phyloP scores from a whole-genome alignment of 1,140 invertebrate genomes.

The Holcopasites calliopsidis region DNA sequence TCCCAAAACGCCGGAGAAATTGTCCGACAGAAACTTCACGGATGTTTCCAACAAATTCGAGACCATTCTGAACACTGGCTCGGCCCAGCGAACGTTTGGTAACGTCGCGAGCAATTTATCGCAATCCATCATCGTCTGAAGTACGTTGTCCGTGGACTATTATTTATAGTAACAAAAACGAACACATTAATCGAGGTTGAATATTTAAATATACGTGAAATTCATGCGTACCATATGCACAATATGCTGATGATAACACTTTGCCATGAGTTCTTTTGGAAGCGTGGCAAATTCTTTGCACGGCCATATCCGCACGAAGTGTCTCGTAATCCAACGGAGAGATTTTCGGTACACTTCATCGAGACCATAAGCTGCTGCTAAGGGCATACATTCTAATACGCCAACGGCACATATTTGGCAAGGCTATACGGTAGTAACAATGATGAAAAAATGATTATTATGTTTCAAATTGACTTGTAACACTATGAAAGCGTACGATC shows the following conservation, averaged over 20 bases:
- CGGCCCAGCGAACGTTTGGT: slow-evolving; percentile 86
- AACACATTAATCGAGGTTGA: neutral
- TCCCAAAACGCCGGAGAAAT: slow-evolving; percentile 83
- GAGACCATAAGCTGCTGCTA: slow-evolving; percentile 91
- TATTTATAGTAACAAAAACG: slow-evolving; percentile 23
- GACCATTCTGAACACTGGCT: slow-evolving; percentile 84
- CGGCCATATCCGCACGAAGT: slow-evolving; percentile 92
- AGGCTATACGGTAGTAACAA: slow-evolving; percentile 81
- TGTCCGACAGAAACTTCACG: slow-evolving; percentile 83
- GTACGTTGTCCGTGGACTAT: slow-evolving; percentile 83
- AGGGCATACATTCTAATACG: slow-evolving; percentile 90
- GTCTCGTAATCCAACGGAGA: slow-evolving; percentile 90
- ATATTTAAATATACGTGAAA: no score
- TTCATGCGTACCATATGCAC: slow-evolving; percentile 84
- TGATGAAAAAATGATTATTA: slow-evolving; percentile 5
- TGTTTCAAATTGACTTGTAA: neutral
- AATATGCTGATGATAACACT: slow-evolving; percentile 90
- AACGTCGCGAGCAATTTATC: slow-evolving; percentile 85
- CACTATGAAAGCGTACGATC: neutral
- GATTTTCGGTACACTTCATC: slow-evolving; percentile 92
- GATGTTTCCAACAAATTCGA: slow-evolving; percentile 85
- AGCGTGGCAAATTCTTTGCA: slow-evolving; percentile 90
- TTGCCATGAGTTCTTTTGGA: slow-evolving; percentile 89
- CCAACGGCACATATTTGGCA: slow-evolving; percentile 88
- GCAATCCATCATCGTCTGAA: slow-evolving; percentile 85